Evolutionary conservation across 2,113 vertebrate genomes (phyloP).

Genomic region (Misgurnus anguillicaudatus): DNA sequence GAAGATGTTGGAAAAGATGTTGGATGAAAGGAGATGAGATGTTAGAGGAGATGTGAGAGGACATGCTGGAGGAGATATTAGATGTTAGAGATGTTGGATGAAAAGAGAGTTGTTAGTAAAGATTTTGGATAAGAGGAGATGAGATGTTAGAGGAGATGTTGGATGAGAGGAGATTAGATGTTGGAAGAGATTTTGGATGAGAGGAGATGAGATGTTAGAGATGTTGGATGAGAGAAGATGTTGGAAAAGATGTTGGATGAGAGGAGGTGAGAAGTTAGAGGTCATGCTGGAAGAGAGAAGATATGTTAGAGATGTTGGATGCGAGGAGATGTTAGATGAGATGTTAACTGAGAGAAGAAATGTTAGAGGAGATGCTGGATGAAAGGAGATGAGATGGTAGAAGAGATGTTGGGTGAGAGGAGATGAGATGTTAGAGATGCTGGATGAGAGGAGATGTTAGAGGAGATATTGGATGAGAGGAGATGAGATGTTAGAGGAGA

Average conservation of each 20-base stretch:
- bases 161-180: neutral
- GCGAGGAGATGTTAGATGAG: neutral
- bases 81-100: too few relatives aligned
- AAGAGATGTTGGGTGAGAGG: neutral
- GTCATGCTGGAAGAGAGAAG: neutral
- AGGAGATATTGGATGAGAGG: neutral
- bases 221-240: neutral
- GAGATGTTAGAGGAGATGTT: too few relatives aligned
- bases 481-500: neutral
- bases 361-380: neutral
- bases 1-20: too few relatives aligned
- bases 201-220: neutral
- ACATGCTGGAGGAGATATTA: too few relatives aligned
- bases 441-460: neutral
- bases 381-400: too few relatives aligned
- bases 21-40: neutral
- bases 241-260: neutral
- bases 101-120: too few relatives aligned
- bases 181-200: too few relatives aligned
- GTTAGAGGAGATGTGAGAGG: too few relatives aligned
- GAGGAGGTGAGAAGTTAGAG: neutral
- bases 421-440: neutral
- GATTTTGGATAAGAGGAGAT: neutral
- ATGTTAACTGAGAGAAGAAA: too few relatives aligned
- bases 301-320: too few relatives aligned